Base-by-base conservation (phyloP, 2,113 vertebrate species). In the Cynoglossus semilaevis region DNA sequence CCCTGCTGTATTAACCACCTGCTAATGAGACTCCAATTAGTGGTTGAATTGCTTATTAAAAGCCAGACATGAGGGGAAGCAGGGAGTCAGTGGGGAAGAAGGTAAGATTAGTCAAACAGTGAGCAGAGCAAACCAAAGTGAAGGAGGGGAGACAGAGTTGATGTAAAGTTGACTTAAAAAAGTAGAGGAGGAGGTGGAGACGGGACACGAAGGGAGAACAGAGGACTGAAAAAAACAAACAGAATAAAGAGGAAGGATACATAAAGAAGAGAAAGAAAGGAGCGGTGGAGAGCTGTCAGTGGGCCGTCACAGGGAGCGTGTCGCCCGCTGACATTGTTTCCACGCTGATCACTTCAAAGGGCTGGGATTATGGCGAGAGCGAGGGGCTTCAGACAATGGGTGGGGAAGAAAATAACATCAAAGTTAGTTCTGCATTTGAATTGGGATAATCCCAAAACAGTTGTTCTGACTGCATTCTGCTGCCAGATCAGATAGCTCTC, bases 311-410 rank as follows among this genome's bases (percentile, higher is more conserved):
- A 77, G 74, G 74, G 77, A 84, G 81, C 58, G 67, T 81, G 87
- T 88, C 76, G 77, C 83, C 76, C 67, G 81, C 87, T 85, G 81
- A 88, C 80, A 88, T 86, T 87, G 85, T 90, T 91, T 90, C 88
- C 88, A 87, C 59, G 74, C 82, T 58, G 76, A 85, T 84, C 81
- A 87, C 88, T 90, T 91, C 88, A 91, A 91, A 90, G 88, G 79
- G 15, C 63, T 74, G 12, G 83, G 81, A 88, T 90, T 90, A 83
- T 76, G 83, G 83, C 69, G 75, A 76, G 80, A 87, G 85, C 70
- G 81, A 87, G 84, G 82, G 81, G 70, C 79, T 81, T 79, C 77
- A 86, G 82, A 89, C 83, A 88, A 89, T 84, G 72, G 82, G 72
- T 72, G 74, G 77, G 72, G 73, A 86, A 87, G 80, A 85, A 85